Conservation (phyloP, 2,797 vertebrate species). For the Rhinoraja longicauda region DNA sequence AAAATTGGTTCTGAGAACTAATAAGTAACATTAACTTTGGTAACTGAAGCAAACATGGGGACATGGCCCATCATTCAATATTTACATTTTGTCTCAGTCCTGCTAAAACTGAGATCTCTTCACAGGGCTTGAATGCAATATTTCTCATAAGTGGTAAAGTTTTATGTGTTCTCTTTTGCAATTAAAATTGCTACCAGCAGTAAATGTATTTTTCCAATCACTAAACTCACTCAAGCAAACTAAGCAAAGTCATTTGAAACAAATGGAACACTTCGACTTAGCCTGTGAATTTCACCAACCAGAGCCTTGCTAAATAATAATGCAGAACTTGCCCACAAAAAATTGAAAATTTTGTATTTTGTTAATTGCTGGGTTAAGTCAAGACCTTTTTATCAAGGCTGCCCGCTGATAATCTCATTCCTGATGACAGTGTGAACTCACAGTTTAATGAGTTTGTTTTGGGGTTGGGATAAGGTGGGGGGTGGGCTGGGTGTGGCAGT, state of each 20-base stretch:
- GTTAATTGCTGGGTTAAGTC: conserved; percentile 45
- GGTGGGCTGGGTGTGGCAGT: conserved; percentile 49
- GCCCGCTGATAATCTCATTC: not conserved
- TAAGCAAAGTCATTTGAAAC: conserved; percentile 6
- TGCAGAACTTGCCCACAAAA: conserved; percentile 48
- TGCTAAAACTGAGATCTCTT: not conserved
- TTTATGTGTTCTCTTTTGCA: not conserved
- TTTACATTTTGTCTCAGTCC: conserved; percentile 22
- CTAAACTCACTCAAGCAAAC: not conserved
- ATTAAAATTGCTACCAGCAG: conserved; percentile 21
- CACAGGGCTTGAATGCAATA: conserved; percentile 34
- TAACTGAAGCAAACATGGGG: conserved; percentile 22
- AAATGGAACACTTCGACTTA: conserved; percentile 7
- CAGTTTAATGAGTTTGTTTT: not conserved
- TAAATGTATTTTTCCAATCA: not conserved
- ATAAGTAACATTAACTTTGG: not conserved
- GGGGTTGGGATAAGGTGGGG: not conserved
- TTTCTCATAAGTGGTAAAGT: not conserved
- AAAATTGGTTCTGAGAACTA: conserved; percentile 33
- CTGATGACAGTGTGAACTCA: not conserved
- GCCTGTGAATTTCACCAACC: conserved; percentile 6
- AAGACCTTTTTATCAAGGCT: conserved; percentile 47
- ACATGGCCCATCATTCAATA: not conserved
- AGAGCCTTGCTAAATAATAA: conserved; percentile 44
- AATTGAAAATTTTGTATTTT: conserved; percentile 40